These are phyloP conservation scores for Agapostemon virescens DNA, from an alignment of 2,888 invertebrate genomes.

Conservation along the genomic window DNA sequence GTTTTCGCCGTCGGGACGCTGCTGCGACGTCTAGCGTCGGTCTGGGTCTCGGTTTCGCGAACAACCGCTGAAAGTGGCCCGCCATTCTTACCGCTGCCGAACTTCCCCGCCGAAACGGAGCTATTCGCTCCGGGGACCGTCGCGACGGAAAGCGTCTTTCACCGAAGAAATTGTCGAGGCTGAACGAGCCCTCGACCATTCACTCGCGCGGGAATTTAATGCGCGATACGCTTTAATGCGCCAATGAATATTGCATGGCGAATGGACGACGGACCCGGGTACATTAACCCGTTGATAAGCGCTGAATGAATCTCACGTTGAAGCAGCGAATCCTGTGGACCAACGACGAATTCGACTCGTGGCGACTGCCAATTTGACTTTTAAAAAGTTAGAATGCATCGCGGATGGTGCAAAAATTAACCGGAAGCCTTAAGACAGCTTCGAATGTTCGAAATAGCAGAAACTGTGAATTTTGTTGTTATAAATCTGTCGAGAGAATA, in stretches of 20 bases:
- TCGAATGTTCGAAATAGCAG: too few species aligned
- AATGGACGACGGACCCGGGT: background rate
- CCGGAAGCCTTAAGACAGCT: too few species aligned
- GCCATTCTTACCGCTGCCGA: constrained; percentile 35
- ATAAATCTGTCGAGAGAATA: too few species aligned
- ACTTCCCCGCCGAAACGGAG: constrained; percentile 38
- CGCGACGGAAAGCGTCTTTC: constrained; percentile 27
- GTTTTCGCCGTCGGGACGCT: constrained; percentile 22
- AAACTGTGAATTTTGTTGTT: too few species aligned
- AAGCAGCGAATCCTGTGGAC: background rate
- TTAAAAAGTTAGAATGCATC: too few species aligned
- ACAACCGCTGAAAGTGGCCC: constrained; percentile 40
- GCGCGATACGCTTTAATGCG: constrained; percentile 7
- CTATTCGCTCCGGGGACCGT: constrained; percentile 13
- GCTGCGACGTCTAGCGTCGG: constrained; percentile 11
- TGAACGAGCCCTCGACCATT: background rate
- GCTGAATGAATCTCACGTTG: background rate
- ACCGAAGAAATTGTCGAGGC: constrained; percentile 18
- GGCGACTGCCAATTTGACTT: too few species aligned
- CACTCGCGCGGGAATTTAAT: constrained; percentile 16
- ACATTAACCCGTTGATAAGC: background rate
- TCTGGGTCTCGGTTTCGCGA: constrained; percentile 45
- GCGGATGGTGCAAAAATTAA: too few species aligned
- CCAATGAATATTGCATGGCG: background rate
- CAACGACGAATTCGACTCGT: too few species aligned